Base-by-base conservation (phyloP, 2,888 invertebrate species). In the Epiperipatus broadwayi region DNA sequence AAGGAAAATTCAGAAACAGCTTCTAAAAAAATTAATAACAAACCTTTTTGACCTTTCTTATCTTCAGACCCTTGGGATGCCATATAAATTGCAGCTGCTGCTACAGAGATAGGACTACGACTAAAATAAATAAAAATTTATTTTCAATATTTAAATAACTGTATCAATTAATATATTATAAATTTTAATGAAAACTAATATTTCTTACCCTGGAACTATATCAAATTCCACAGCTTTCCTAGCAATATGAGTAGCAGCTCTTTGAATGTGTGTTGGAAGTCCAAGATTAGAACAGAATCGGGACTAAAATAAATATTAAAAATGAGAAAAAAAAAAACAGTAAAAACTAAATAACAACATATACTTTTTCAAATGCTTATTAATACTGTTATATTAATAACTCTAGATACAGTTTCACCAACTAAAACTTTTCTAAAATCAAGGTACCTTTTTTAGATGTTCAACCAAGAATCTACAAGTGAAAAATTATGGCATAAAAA, bases 31-130 rank as follows among this genome's bases (percentile, higher is more conserved):
- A 30, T 15, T 14, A 18, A n/a, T 21, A 33, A 22, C 10, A 30
- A 41, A 65, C 65, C 64, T 60, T 89, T 91, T 57, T 89, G 89
- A 46, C 83, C 81, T 50, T 81, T 74, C 56, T 93, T 83, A 54
- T 84, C 79, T 50, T 83, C 84, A 0, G 85, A 87, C 0, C 91
- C 87, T 76, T 75, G 57, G 12, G 91, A 91, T 2, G 97, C 95
- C 95, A 97, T 95, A 54, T 95, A 97, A 53, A 97, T 99, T 38
- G 97, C 93, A 34, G 97, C 95, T 5, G 97, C 97, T 0, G 97
- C 91, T 1, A 97, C 91, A 0, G 95, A 95, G 46, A 97, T 93
- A 0, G 97, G 97, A 40, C 93, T 93, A 52, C 95, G 72, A 4
- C 65, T 65, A 50, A 21, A 56, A 48, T 15, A 41, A 5, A 39